Evolutionary conservation across 2,888 invertebrate species (phyloP).

Genomic region (Amblyjoppa fuscipennis): DNA sequence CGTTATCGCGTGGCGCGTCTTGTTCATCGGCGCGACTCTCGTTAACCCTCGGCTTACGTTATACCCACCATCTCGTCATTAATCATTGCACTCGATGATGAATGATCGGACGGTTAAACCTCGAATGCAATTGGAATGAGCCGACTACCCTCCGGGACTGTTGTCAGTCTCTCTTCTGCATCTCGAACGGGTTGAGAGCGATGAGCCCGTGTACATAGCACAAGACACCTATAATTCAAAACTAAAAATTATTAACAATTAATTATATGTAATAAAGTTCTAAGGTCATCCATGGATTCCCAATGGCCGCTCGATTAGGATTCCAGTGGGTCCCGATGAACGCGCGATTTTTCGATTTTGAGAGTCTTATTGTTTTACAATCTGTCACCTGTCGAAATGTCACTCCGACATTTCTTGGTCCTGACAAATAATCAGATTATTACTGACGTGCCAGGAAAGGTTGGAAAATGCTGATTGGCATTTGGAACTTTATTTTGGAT

Average conservation of each 20-base stretch:
- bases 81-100: constrained; percentile 1
- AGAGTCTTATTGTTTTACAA: too few relatives aligned
- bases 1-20: not conserved
- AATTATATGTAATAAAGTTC: not conserved
- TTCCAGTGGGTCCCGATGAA: too few relatives aligned
- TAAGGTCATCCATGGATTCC: too few relatives aligned
- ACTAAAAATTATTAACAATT: not conserved
- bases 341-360: too few relatives aligned
- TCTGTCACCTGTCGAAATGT: too few relatives aligned
- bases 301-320: too few relatives aligned
- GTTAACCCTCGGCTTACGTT: constrained; percentile 3
- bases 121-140: not conserved
- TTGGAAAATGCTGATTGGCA: too few relatives aligned
- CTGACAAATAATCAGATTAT: too few relatives aligned
- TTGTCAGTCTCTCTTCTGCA: not conserved
- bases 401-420: too few relatives aligned
- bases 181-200: not conserved
- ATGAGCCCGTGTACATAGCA: not conserved
- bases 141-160: not conserved
- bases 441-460: too few relatives aligned
- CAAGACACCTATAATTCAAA: not conserved
- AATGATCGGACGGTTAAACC: not conserved
- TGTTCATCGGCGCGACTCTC: not conserved
- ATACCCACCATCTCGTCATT: not conserved
- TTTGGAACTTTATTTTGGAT: too few relatives aligned